Base-by-base conservation (phyloP, 2,888 invertebrate genomes). In the Alloscopus bannaensis region DNA sequence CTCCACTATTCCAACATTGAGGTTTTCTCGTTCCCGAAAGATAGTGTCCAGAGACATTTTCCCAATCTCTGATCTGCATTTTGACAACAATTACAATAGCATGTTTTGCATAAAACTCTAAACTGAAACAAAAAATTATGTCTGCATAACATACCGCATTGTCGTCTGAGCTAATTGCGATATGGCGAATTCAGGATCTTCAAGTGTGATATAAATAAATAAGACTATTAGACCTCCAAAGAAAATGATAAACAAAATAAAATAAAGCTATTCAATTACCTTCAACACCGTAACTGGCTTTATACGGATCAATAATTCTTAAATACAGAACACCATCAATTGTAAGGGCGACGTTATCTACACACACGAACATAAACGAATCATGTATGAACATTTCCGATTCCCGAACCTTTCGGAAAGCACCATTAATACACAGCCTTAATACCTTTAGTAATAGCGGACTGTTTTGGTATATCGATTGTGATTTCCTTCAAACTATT, bases 401-500 rank as follows among this genome's bases (percentile, higher is more conserved):
- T n/a, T n/a, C n/a, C n/a, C n/a, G n/a, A n/a, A n/a, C n/a, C n/a
- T n/a, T n/a, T n/a, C n/a, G n/a, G n/a, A n/a, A n/a, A n/a, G n/a
- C n/a, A n/a, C n/a, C n/a, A n/a, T n/a, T n/a, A n/a, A n/a, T n/a
- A n/a, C n/a, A n/a, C 13, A 36, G 36, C 36, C 36, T 8, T n/a
- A n/a, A 36, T 87, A 91, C 92, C 92, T 76, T 95, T 92, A 18
- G 99, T 98, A 86, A 99, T 98, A 22, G 99, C 99, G 88, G 96
- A 96, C 89, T 99, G 99, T 88, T 99, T 95, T 0, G 99, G 99
- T 71, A 99, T 97, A 90, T 99, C 99, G 87, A 99, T 99, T 0
- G 99, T 98, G 86, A 99, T 96, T 94, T 99, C 99, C 88, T 99
- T 99, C 47, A 99, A 89, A 89, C 96, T 97, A 89, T 99, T 99